Percentiles rank a stretch among this genome's conserved stretches.
phyloP scores from a whole-genome alignment of 2,113 vertebrate species.

The Morone saxatilis region DNA sequence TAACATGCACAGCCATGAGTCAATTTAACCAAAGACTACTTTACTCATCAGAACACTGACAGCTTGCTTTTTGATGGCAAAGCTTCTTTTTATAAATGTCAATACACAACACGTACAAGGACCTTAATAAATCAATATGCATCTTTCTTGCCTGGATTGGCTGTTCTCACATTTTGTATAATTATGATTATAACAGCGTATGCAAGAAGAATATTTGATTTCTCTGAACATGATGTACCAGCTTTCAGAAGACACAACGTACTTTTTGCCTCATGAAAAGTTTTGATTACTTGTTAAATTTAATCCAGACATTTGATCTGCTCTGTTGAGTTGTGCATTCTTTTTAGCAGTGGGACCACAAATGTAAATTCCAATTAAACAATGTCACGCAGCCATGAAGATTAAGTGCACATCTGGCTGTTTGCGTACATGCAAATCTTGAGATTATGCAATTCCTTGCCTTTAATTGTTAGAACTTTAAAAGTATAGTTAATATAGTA shows the following conservation, averaged over 20 bases:
- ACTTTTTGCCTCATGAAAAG: not conserved
- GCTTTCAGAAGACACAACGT: no score
- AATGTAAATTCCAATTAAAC: not conserved
- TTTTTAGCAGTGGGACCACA: not conserved
- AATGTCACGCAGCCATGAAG: not conserved
- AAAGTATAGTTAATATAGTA: no score
- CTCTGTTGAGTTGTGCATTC: not conserved
- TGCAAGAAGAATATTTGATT: no score
- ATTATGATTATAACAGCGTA: not conserved
- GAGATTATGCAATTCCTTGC: not conserved
- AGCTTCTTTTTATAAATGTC: slow-evolving; percentile 27
- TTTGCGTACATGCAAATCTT: not conserved
- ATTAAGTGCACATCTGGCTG: not conserved
- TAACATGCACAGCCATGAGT: slow-evolving; percentile 46
- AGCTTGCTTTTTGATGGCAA: slow-evolving; percentile 31
- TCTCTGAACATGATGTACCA: no score
- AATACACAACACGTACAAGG: slow-evolving; percentile 13
- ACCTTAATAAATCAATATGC: slow-evolving; percentile 19
- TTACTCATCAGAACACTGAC: slow-evolving; percentile 53
- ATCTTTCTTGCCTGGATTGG: slow-evolving; percentile 9
- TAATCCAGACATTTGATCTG: not conserved
- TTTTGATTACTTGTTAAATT: not conserved
- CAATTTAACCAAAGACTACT: slow-evolving; percentile 37
- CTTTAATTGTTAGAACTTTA: not conserved
- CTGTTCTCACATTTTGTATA: slow-evolving; percentile 18